Conservation (phyloP, 2,888 invertebrate species). For the Synanthedon andrenaeformis region DNA sequence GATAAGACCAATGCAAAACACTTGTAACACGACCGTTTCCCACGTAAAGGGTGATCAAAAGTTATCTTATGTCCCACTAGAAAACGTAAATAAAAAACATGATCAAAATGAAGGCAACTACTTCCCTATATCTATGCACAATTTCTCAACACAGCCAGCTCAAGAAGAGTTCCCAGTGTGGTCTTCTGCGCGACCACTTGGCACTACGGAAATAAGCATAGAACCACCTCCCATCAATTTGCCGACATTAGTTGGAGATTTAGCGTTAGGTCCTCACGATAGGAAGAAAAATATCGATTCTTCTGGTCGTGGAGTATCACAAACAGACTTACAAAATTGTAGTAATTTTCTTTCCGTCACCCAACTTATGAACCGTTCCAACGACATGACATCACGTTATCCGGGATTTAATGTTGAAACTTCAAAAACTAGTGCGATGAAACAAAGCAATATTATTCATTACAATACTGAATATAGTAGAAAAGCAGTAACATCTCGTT, state of each 20-base stretch:
- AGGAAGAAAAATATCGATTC: constrained; percentile 48
- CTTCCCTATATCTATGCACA: constrained; percentile 57
- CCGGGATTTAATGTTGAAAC: constrained; percentile 35
- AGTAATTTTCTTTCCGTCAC: constrained; percentile 60
- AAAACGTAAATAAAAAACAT: constrained; percentile 35
- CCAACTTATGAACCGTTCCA: constrained; percentile 59
- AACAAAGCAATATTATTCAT: constrained; percentile 38
- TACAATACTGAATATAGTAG: constrained; percentile 36
- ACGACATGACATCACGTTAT: constrained; percentile 43
- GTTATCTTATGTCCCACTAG: constrained; percentile 32
- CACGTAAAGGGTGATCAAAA: constrained; percentile 42
- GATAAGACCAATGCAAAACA: constrained; percentile 49
- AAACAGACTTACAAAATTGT: constrained; percentile 49
- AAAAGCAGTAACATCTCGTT: constrained; percentile 34
- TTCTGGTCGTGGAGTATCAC: constrained; percentile 28
- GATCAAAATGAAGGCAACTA: constrained; percentile 48
- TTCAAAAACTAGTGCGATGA: constrained; percentile 29
- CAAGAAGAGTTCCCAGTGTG: constrained; percentile 59
- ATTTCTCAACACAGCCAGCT: constrained; percentile 40
- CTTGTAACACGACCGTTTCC: constrained; percentile 31
- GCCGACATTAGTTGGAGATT: constrained; percentile 57
- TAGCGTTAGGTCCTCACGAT: constrained; percentile 60
- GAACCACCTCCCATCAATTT: constrained; percentile 62
- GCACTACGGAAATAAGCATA: constrained; percentile 60
- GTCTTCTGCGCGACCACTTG: constrained; percentile 52